Conservation (phyloP, 2,888 invertebrate genomes). For the Nemoura dubitans region DNA sequence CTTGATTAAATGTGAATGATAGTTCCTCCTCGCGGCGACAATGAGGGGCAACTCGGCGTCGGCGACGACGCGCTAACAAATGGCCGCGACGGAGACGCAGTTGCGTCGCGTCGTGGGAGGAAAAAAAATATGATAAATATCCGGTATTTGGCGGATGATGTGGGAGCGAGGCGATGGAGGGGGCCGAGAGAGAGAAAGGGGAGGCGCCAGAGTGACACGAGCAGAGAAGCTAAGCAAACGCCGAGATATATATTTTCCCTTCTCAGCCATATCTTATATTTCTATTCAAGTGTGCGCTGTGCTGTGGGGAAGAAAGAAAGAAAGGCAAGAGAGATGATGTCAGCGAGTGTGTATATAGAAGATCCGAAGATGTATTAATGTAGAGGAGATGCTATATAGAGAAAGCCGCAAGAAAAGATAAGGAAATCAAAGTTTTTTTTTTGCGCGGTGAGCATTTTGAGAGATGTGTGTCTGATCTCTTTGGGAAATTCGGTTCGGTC, state of each 20-base stretch:
- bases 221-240: not conserved
- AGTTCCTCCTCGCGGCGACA: too few relatives aligned
- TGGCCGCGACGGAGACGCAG: too few relatives aligned
- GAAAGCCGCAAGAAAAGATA: not conserved
- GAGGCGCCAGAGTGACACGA: not conserved
- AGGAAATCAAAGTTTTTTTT: not conserved
- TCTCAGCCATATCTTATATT: not conserved
- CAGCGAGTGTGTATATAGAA: not conserved
- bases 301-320: not conserved
- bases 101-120: too few relatives aligned
- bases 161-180: not conserved
- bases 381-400: not conserved
- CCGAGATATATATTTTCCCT: not conserved
- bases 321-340: not conserved
- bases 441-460: not conserved
- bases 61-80: not conserved
- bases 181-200: not conserved
- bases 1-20: not conserved
- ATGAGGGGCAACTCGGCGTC: not conserved
- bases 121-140: conserved; percentile 25
- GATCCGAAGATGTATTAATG: not conserved
- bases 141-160: not conserved
- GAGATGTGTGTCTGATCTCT: not conserved
- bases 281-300: not conserved
- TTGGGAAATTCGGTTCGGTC: not conserved